Conservation (phyloP, 2,113 vertebrate genomes). For the Ciconia maguari region DNA sequence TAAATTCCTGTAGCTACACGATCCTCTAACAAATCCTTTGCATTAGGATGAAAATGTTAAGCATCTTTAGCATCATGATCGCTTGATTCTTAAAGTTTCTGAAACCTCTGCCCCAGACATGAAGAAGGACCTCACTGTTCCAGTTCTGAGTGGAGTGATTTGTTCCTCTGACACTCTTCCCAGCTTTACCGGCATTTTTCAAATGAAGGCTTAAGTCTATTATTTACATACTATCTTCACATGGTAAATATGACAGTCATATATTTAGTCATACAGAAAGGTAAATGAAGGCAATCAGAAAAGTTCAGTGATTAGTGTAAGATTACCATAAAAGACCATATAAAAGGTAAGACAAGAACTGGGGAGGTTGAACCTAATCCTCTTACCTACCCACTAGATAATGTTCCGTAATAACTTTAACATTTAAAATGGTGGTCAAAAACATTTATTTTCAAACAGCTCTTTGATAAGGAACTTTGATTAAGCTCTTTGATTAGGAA, state of each 20-base stretch:
- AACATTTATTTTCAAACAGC: not conserved
- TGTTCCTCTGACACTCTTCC: not conserved
- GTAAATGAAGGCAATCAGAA: not conserved
- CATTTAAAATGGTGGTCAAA: not conserved
- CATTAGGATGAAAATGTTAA: not conserved
- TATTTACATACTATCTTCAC: not conserved
- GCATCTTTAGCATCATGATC: not conserved
- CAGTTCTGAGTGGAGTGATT: not conserved
- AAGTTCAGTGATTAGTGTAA: not conserved
- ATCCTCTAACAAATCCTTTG: not conserved
- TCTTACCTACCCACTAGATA: not conserved
- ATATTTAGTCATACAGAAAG: not conserved
- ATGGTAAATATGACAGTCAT: not conserved
- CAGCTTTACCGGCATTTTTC: not conserved
- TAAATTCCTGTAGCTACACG: rapidly evolving
- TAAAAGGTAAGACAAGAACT: not conserved
- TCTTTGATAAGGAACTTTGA: not conserved
- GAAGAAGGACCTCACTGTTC: not conserved
- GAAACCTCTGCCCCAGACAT: not conserved
- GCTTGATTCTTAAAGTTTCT: not conserved
- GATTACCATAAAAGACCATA: not conserved
- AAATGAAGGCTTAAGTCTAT: not conserved
- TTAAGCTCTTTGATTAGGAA: not conserved
- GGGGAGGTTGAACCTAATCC: not conserved
- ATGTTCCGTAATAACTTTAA: not conserved